phyloP scores from a whole-genome alignment of 2,888 invertebrate genomes.

The Ypsolopha scabrella region DNA sequence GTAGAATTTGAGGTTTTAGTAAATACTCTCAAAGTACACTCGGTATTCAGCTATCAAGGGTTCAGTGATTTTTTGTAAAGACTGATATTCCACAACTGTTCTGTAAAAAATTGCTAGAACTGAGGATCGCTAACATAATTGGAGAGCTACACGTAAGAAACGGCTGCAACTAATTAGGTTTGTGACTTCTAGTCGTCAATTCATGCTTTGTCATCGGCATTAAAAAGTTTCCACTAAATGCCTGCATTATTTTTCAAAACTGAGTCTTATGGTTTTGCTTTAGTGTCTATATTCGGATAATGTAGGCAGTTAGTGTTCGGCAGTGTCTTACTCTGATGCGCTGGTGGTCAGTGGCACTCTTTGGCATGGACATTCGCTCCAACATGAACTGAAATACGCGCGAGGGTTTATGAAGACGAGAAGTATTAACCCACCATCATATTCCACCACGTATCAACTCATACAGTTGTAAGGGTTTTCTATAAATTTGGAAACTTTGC shows the following conservation, averaged over 20 bases:
- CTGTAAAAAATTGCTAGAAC: no score
- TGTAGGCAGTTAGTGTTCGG: conserved; percentile 43
- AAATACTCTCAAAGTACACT: no score
- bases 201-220: conserved; percentile 36
- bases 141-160: conserved; percentile 2
- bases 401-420: conserved; percentile 5
- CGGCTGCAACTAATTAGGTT: conserved; percentile 42
- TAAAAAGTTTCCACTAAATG: conserved; percentile 26
- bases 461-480: no score
- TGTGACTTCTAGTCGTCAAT: conserved; percentile 33
- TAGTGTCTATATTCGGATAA: conserved; percentile 12
- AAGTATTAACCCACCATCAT: no score
- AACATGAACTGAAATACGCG: conserved; percentile 86
- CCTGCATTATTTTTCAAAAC: conserved; percentile 19
- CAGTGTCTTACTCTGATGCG: conserved; percentile 88
- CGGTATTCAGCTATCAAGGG: no score
- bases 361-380: conserved; percentile 89
- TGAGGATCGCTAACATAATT: no score
- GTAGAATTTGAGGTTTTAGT: no score
- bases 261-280: conserved; percentile 7
- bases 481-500: no score
- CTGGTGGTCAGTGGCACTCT: conserved; percentile 87
- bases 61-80: no score
- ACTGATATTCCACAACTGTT: no score
- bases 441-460: no score